These are phyloP conservation scores for Yasuhikotakia modesta DNA, from an alignment of 2,797 vertebrate species.

Conservation along the genomic window DNA sequence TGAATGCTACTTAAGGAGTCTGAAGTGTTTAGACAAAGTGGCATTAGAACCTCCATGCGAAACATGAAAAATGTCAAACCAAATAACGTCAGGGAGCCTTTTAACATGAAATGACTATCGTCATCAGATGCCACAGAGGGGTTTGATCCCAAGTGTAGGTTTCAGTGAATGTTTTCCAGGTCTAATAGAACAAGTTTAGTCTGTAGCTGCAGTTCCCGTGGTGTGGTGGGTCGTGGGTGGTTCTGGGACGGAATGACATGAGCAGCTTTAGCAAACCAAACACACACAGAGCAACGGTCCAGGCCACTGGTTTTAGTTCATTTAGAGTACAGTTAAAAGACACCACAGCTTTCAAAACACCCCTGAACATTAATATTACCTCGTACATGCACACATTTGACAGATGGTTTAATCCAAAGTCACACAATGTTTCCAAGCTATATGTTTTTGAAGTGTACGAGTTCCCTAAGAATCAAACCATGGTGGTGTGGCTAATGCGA, in stretches of 20 bases:
- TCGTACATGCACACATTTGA: background rate
- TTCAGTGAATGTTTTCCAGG: constrained; percentile 4
- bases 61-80: background rate
- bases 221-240: constrained; percentile 15
- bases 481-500: background rate
- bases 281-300: constrained; percentile 21
- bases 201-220: constrained; percentile 15
- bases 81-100: background rate
- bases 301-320: background rate
- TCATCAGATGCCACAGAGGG: background rate
- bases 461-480: background rate
- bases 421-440: background rate
- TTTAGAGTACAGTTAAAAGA: no score
- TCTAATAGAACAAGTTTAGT: constrained; percentile 18
- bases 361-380: background rate
- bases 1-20: background rate
- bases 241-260: constrained; percentile 25
- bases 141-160: constrained; percentile 7
- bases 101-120: background rate
- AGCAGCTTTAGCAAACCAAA: constrained; percentile 26
- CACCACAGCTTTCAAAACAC: background rate
- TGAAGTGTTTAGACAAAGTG: background rate
- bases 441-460: background rate
- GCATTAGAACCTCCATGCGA: background rate
- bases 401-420: background rate